Evolutionary conservation across 1,140 invertebrate species (phyloP).

Genomic region (Globodera ellingtonae): DNA sequence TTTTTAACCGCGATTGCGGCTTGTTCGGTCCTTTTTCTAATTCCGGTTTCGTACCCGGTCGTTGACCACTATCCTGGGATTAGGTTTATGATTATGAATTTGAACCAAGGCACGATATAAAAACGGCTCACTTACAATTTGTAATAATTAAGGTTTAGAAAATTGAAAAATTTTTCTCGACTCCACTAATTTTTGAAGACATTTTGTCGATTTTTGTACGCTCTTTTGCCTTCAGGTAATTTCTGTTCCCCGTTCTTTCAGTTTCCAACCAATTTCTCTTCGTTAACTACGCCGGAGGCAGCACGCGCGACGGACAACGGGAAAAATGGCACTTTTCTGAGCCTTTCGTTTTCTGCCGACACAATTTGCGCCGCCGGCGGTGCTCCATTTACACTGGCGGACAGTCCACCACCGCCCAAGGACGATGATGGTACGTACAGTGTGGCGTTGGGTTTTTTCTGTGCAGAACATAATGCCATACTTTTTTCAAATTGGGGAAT

Average conservation of each 20-base stretch:
- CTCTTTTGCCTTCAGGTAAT: not conserved
- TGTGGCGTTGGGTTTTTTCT: no score
- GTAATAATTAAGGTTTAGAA: not conserved
- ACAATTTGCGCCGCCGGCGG: constrained; percentile 7
- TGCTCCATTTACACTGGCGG: not conserved
- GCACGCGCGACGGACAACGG: not conserved
- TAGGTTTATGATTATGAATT: not conserved
- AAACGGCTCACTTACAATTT: not conserved
- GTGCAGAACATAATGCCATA: no score
- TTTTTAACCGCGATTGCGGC: no score
- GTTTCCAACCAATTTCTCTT: not conserved
- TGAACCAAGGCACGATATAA: no score
- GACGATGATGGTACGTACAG: not conserved
- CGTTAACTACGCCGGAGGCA: constrained; percentile 1
- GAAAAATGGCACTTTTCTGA: constrained; percentile 10
- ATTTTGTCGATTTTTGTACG: not conserved
- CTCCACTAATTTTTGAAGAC: no score
- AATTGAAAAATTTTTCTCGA: not conserved
- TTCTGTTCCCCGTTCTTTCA: not conserved
- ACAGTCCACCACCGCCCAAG: not conserved
- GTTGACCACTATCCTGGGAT: not conserved
- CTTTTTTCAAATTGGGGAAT: no score
- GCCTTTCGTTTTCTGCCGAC: constrained; percentile 24
- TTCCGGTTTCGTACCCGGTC: no score
- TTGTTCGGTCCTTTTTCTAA: no score